These are phyloP conservation scores for Fissipunctia ypsillon DNA, from an alignment of 2,888 invertebrate species.

Conservation along the genomic window DNA sequence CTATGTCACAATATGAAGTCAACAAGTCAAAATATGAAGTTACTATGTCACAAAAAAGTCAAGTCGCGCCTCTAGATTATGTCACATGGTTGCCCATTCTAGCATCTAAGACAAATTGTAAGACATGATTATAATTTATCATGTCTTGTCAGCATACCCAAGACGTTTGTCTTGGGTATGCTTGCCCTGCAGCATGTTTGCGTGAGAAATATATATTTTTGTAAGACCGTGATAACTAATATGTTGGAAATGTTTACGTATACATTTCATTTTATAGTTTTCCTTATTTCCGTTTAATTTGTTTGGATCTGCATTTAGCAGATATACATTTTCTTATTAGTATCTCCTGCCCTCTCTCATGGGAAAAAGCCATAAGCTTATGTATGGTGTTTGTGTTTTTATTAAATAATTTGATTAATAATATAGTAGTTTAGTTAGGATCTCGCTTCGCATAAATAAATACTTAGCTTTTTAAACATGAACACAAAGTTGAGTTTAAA, in stretches of 20 bases:
- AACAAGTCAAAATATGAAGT: too few species aligned
- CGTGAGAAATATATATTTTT: not conserved
- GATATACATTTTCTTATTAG: not conserved
- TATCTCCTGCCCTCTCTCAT: not conserved
- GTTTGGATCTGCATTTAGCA: not conserved
- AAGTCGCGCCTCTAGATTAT: too few species aligned
- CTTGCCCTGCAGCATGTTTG: too few species aligned
- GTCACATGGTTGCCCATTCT: too few species aligned
- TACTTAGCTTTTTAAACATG: not conserved
- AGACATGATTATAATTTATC: too few species aligned
- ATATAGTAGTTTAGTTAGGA: not conserved
- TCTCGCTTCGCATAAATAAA: not conserved
- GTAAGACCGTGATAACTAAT: not conserved
- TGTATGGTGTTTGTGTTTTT: not conserved
- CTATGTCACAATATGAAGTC: too few species aligned
- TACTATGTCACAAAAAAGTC: too few species aligned
- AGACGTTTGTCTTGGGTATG: too few species aligned
- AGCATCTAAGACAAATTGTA: too few species aligned
- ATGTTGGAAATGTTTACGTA: not conserved
- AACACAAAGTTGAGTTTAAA: constrained; percentile 4
- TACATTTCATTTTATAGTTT: not conserved
- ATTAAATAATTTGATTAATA: not conserved
- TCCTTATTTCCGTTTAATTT: not conserved
- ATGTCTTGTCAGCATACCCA: too few species aligned
- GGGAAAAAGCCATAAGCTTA: not conserved